Evolutionary conservation across 1,140 invertebrate species (phyloP), one percentile per base, ranked within the genome.

Genomic region (Lethrus apterus): DNA sequence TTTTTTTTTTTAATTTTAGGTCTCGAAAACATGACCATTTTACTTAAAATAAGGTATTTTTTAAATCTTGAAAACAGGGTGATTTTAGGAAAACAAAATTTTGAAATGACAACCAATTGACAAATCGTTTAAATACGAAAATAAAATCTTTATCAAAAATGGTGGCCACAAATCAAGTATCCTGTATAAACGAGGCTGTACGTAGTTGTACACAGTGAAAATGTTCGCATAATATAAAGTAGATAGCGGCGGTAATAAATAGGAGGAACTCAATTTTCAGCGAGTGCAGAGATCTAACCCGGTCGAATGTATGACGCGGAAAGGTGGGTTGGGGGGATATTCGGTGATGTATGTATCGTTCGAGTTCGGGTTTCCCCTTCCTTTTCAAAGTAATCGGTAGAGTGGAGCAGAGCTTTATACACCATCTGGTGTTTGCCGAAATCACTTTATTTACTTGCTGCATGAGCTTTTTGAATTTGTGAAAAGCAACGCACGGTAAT

Each of bases 181-280:
- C n/a, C n/a, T n/a, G n/a, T n/a, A n/a, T n/a, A n/a, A n/a, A n/a
- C n/a, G n/a, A n/a, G n/a, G n/a, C n/a, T n/a, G n/a, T n/a, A n/a
- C n/a, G n/a, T n/a, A n/a, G n/a, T n/a, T n/a, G n/a, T n/a, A n/a
- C n/a, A n/a, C n/a, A n/a, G n/a, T n/a, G n/a, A n/a, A n/a, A n/a
- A n/a, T n/a, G n/a, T 51, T 51, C 36, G 45, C 48, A 44, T 51
- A 51, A 55, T 55, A 55, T 55, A 52, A 55, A 55, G 49, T 49
- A 48, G 49, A 55, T 52, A 54, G 48, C 52, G 35, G 48, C 49
- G 53, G 54, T 56, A 58, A 56, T 55, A 58, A 58, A 58, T 58
- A 58, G 48, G 51, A 46, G 41, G 56, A 58, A 58, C 56, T 58
- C 56, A 58, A 58, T 58, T 58, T 56, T 58, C 54, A 48, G 56